Evolutionary conservation across 2,888 invertebrate species (phyloP).

Genomic region (Drosophila acutilabella): DNA sequence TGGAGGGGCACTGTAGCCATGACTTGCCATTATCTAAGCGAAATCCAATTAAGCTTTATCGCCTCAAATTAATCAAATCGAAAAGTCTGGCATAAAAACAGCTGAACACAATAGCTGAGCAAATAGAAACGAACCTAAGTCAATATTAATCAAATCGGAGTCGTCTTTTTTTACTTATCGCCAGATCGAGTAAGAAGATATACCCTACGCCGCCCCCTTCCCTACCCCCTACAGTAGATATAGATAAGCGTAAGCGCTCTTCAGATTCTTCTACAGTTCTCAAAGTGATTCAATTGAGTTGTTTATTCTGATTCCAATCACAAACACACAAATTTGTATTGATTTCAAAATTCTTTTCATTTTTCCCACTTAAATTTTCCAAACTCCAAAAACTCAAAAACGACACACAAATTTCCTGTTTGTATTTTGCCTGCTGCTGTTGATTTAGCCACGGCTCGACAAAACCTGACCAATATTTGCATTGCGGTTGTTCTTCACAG

Average conservation of each 20-base stretch:
- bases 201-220: not conserved
- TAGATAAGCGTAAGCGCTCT: constrained; percentile 29
- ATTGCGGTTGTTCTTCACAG: constrained; percentile 53
- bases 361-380: constrained; percentile 15
- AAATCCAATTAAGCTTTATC: constrained; percentile 80
- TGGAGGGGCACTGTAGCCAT: constrained; percentile 38
- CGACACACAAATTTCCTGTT: constrained; percentile 5
- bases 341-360: constrained; percentile 18
- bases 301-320: constrained; percentile 38
- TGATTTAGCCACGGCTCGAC: constrained; percentile 23
- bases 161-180: constrained; percentile 54
- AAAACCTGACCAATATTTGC: constrained; percentile 53
- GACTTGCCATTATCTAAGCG: constrained; percentile 66
- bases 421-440: constrained; percentile 18
- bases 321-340: constrained; percentile 26
- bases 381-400: no score
- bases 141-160: constrained; percentile 78
- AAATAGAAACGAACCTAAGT: constrained; percentile 75
- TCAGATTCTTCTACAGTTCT: constrained; percentile 3
- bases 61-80: constrained; percentile 74
- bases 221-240: constrained; percentile 8
- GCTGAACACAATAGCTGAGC: constrained; percentile 79
- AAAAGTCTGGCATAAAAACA: constrained; percentile 53
- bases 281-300: constrained; percentile 28
- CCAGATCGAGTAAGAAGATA: constrained; percentile 19